These are phyloP conservation scores for Pristionchus japonicus DNA, from an alignment of 2,888 invertebrate genomes.

Conservation along the genomic window DNA sequence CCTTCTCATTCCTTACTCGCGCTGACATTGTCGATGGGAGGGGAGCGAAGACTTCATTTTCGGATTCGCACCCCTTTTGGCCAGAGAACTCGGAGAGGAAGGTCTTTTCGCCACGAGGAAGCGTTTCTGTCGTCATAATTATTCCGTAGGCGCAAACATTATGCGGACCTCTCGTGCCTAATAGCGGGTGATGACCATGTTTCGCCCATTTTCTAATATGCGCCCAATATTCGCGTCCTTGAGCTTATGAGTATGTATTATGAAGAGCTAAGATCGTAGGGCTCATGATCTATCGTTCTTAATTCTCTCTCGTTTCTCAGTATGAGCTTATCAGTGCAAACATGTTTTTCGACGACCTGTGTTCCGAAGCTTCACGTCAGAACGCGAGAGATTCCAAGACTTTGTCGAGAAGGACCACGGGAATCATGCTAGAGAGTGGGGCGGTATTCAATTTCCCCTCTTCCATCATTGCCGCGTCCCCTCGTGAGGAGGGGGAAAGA, in stretches of 20 bases:
- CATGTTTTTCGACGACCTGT: too few relatives aligned
- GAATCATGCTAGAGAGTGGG: not conserved
- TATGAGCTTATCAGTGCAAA: too few relatives aligned
- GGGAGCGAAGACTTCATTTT: not conserved
- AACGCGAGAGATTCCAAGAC: too few relatives aligned
- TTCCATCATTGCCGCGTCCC: not conserved
- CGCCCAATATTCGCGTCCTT: not conserved
- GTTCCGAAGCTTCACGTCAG: too few relatives aligned
- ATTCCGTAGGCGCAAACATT: not conserved
- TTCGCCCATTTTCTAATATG: not conserved
- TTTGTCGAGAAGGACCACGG: not conserved
- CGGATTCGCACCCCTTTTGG: not conserved
- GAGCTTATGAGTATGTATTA: not conserved
- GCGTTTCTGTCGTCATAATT: not conserved
- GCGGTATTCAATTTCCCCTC: not conserved
- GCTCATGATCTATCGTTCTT: too few relatives aligned
- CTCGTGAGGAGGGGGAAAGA: too few relatives aligned
- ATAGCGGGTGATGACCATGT: not conserved
- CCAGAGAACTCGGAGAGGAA: not conserved
- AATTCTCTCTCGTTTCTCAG: too few relatives aligned
- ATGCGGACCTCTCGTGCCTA: not conserved
- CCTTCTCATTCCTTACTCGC: too few relatives aligned
- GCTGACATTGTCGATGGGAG: not conserved
- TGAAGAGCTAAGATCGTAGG: not conserved
- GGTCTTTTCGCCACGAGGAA: too few relatives aligned